These are phyloP conservation scores for Pinctada fucata DNA, from an alignment of 2,888 invertebrate genomes.

Conservation along the genomic window DNA sequence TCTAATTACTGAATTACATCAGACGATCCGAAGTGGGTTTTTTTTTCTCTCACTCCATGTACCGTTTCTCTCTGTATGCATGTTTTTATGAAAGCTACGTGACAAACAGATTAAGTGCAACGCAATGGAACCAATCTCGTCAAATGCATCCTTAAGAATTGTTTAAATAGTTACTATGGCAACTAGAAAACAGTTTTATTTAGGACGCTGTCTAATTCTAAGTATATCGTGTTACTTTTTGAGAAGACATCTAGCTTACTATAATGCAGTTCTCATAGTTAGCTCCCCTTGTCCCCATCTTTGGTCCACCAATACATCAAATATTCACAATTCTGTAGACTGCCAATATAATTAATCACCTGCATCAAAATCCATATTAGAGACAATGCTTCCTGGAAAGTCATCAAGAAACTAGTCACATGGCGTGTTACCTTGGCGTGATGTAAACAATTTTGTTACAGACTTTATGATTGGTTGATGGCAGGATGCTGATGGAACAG, in stretches of 20 bases:
- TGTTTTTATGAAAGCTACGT: no score
- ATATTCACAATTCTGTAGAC: no score
- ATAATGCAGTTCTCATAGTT: background rate
- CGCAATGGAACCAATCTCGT: no score
- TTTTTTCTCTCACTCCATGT: no score
- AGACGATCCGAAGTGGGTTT: no score
- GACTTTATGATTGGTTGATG: constrained; percentile 19
- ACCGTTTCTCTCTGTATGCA: no score
- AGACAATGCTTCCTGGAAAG: constrained; percentile 21
- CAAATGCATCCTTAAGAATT: background rate
- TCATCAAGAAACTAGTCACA: constrained; percentile 18
- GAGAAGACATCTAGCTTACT: constrained; percentile 4
- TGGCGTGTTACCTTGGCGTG: constrained; percentile 29
- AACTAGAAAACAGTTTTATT: constrained; percentile 6
- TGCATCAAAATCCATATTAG: constrained; percentile 20
- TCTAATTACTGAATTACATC: no score
- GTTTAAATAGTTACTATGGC: constrained; percentile 34
- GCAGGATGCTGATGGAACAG: background rate
- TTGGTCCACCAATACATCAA: no score
- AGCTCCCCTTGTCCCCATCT: no score
- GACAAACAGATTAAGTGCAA: no score
- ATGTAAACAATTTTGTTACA: constrained; percentile 32
- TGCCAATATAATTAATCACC: no score
- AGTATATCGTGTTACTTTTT: no score
- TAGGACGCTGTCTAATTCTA: background rate